A percentile compares a stretch with the other conserved stretches of the same genome.
Evolutionary conservation across 2,888 invertebrate genomes (phyloP).

Genomic region (Scaptomyza reducta): DNA sequence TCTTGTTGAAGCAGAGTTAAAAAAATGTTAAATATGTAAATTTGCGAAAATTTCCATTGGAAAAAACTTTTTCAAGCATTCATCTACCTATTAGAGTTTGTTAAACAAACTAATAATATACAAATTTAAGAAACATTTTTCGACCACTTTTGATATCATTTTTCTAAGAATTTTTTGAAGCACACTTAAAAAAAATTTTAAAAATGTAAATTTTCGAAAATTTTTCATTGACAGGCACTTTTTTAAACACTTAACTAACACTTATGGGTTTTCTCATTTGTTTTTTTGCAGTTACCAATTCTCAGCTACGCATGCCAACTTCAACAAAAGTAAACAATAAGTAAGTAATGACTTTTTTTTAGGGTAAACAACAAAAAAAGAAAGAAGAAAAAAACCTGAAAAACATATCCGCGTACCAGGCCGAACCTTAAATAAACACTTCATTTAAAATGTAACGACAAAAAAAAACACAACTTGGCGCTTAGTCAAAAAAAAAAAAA

Average conservation of each 20-base stretch:
- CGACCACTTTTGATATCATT: no score
- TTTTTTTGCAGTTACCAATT: slow-evolving; percentile 40
- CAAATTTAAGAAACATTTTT: no score
- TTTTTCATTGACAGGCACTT: not conserved
- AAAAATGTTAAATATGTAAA: no score
- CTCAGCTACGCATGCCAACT: slow-evolving; percentile 35
- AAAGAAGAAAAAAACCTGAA: slow-evolving; percentile 25
- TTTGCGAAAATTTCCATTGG: not conserved
- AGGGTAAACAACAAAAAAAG: slow-evolving; percentile 31
- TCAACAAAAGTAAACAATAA: slow-evolving; percentile 53
- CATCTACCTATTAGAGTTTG: slow-evolving; percentile 4
- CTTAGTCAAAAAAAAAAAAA: no score
- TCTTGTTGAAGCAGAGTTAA: no score
- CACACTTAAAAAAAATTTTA: no score
- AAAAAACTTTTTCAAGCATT: not conserved
- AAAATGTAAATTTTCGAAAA: not conserved
- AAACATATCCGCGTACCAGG: slow-evolving; percentile 3
- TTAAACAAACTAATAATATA: no score
- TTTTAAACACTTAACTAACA: not conserved
- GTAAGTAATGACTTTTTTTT: slow-evolving; percentile 43
- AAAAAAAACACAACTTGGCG: slow-evolving; percentile 44
- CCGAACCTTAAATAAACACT: slow-evolving; percentile 63
- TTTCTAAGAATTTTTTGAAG: no score
- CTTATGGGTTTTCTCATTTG: not conserved
- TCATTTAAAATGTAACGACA: slow-evolving; percentile 72